These are phyloP conservation scores for Sebastes minor DNA, from an alignment of 2,797 vertebrate species.

Conservation along the genomic window DNA sequence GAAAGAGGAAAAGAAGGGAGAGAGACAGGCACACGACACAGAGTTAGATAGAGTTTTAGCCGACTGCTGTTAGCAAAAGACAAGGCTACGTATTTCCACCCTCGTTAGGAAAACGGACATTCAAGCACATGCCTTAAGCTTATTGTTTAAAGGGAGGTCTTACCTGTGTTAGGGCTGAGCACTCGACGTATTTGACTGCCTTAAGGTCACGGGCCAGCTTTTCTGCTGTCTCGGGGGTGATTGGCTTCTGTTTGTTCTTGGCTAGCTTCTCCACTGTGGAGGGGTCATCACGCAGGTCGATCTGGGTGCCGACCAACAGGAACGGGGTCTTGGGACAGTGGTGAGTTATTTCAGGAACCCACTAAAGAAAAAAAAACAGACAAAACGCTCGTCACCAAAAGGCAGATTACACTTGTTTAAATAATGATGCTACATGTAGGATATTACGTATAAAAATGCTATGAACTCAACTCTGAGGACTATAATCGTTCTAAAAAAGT, in stretches of 20 bases:
- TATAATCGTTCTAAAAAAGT: too few relatives aligned
- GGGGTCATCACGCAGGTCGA: constrained; percentile 85
- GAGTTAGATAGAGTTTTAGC: constrained; percentile 81
- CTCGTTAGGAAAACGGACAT: constrained; percentile 26
- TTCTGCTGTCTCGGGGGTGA: constrained; percentile 83
- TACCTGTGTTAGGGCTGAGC: constrained; percentile 86
- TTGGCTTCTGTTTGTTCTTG: constrained; percentile 87
- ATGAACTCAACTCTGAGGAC: background rate
- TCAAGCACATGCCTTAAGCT: constrained; percentile 9
- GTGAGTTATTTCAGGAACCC: constrained; percentile 86
- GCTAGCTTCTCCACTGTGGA: constrained; percentile 84
- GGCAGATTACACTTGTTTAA: background rate
- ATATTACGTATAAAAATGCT: background rate
- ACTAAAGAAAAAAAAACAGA: constrained; percentile 57
- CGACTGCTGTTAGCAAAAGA: constrained; percentile 63
- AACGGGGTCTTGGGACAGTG: constrained; percentile 88
- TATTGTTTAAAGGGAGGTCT: background rate
- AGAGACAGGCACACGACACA: constrained; percentile 91
- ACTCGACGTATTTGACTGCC: constrained; percentile 88
- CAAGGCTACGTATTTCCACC: constrained; percentile 30
- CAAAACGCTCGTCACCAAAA: background rate
- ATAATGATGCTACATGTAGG: too few relatives aligned
- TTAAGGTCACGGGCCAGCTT: constrained; percentile 85
- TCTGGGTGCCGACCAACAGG: constrained; percentile 86
- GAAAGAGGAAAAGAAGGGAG: constrained; percentile 76